Conservation (phyloP, 2,113 vertebrate species). For the Prionailurus bengalensis region DNA sequence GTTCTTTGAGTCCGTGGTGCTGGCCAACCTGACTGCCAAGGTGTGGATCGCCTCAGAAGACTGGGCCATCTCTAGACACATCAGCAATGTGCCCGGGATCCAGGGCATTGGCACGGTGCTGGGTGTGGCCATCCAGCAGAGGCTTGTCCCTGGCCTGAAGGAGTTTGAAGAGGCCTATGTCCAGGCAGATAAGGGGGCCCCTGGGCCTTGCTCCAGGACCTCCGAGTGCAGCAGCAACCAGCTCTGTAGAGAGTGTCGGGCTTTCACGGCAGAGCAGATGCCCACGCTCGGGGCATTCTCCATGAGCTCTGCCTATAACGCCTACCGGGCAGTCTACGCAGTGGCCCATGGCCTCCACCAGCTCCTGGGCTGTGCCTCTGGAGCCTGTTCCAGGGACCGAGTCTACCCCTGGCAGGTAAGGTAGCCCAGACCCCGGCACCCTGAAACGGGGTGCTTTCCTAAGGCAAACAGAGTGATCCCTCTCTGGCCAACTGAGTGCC, state of each 20-base stretch:
- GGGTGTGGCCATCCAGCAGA: conserved; percentile 86
- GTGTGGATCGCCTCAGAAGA: conserved; percentile 92
- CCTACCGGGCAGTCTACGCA: conserved; percentile 88
- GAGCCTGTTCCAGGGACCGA: conserved; percentile 81
- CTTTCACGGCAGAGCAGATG: neutral
- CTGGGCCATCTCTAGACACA: conserved; percentile 86
- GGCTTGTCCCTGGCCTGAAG: conserved; percentile 80
- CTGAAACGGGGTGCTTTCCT: neutral
- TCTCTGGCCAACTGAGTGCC: too few species aligned
- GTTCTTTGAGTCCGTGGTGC: conserved; percentile 88
- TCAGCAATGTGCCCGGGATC: conserved; percentile 85
- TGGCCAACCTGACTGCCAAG: conserved; percentile 86
- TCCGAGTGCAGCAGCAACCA: conserved; percentile 83
- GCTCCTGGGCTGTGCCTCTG: conserved; percentile 86
- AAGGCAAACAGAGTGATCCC: neutral
- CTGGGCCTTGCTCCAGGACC: accelerated
- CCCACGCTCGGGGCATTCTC: neutral
- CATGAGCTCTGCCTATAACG: conserved; percentile 83
- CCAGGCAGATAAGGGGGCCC: accelerated
- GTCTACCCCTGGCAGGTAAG: conserved; percentile 91
- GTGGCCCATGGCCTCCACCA: conserved; percentile 90
- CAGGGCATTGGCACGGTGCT: conserved; percentile 87
- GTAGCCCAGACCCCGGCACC: neutral
- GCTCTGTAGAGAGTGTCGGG: conserved; percentile 81
- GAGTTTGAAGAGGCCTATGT: conserved; percentile 80